Evolutionary conservation across 2,797 vertebrate genomes (phyloP).

Genomic region (Manis crassicaudata): DNA sequence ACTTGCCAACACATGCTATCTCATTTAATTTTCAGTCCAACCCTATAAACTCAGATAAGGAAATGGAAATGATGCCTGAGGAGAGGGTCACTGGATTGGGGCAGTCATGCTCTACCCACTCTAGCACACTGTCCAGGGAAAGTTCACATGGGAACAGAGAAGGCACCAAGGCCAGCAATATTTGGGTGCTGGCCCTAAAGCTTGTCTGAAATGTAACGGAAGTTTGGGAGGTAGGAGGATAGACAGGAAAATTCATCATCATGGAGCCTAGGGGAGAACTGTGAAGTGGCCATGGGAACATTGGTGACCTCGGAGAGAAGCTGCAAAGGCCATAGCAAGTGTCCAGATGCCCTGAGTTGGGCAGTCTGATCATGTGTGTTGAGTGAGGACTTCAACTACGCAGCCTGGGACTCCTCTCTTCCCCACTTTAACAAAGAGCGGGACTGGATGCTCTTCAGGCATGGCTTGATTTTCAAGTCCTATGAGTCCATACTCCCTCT

Average conservation of each 20-base stretch:
- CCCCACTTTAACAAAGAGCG: neutral
- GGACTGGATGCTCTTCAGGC: neutral
- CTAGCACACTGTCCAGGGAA: neutral
- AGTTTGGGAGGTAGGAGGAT: neutral
- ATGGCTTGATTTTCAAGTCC: neutral
- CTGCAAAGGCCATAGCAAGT: neutral
- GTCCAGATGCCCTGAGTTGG: neutral
- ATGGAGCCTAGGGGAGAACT: neutral
- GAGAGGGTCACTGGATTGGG: neutral
- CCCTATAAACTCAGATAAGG: neutral
- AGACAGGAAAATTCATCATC: neutral
- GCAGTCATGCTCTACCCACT: accelerated
- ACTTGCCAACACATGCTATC: neutral
- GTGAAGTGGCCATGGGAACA: neutral
- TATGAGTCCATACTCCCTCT: too few relatives aligned
- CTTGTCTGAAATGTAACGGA: neutral
- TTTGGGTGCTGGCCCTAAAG: neutral
- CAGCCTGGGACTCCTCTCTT: neutral
- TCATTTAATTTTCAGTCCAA: neutral
- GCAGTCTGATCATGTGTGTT: accelerated
- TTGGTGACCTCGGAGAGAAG: neutral
- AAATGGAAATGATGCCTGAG: neutral
- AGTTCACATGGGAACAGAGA: neutral
- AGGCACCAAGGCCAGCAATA: neutral
- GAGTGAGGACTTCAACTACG: neutral